These are phyloP conservation scores for Megalurothrips usitatus DNA, from an alignment of 2,888 invertebrate species.

Conservation along the genomic window DNA sequence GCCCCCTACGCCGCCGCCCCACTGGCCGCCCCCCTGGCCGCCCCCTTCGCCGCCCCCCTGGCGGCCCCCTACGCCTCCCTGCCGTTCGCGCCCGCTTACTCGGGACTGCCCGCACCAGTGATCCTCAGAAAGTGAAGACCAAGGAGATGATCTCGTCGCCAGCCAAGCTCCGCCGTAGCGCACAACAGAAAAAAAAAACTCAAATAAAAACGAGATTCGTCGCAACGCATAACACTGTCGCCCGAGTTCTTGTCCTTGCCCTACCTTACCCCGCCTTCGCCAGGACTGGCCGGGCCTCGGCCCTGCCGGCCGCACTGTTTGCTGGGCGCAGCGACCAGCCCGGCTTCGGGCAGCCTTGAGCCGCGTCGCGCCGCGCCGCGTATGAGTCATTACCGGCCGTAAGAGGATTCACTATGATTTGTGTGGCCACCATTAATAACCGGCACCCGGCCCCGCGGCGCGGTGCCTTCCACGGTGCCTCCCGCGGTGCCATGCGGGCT, in stretches of 20 bases:
- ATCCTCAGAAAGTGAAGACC: neutral
- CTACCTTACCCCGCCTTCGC: too few relatives aligned
- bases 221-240: neutral
- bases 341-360: neutral
- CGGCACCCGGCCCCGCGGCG: neutral
- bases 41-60: neutral
- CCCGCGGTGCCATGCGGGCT: neutral
- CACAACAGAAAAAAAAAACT: neutral
- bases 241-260: neutral
- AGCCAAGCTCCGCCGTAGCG: neutral
- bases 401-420: slow-evolving; percentile 23
- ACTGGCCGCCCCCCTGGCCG: neutral
- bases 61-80: neutral
- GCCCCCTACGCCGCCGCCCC: slow-evolving; percentile 8
- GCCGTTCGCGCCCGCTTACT: neutral
- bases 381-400: neutral
- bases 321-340: neutral
- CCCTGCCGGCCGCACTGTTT: too few relatives aligned
- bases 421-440: neutral
- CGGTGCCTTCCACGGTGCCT: too few relatives aligned
- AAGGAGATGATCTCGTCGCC: neutral
- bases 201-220: too few relatives aligned
- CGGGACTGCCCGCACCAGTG: neutral
- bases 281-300: too few relatives aligned
- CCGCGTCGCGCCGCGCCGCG: too few relatives aligned